phyloP scores from a whole-genome alignment of 2,113 vertebrate genomes.

The Ranitomeya imitator region DNA sequence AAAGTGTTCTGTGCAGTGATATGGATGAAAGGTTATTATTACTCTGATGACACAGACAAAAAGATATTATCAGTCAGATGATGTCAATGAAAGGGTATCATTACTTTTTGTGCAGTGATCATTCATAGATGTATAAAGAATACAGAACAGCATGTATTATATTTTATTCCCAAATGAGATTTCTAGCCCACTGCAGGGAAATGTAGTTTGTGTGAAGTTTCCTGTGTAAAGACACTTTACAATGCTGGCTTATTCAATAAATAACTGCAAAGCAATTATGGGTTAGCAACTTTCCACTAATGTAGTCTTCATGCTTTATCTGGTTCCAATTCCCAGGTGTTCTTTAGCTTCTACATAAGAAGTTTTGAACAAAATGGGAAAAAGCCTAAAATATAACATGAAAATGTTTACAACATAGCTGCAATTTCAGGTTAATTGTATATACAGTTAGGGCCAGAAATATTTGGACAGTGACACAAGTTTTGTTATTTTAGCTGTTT shows the following conservation, averaged over 20 bases:
- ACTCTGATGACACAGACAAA: slow-evolving; percentile 66
- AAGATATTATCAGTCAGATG: slow-evolving; percentile 69
- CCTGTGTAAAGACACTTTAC: slow-evolving; percentile 52
- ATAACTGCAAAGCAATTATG: slow-evolving; percentile 57
- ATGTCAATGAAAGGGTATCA: slow-evolving; percentile 73
- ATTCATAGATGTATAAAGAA: slow-evolving; percentile 69
- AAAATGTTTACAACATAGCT: background rate
- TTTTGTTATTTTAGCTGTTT: too few relatives aligned
- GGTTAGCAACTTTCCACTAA: slow-evolving; percentile 45
- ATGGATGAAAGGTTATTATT: slow-evolving; percentile 72
- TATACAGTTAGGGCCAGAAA: too few relatives aligned
- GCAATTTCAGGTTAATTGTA: background rate
- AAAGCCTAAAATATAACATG: background rate
- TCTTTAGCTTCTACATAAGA: background rate
- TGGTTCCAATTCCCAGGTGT: background rate
- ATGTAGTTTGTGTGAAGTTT: slow-evolving; percentile 59
- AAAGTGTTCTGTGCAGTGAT: slow-evolving; percentile 62
- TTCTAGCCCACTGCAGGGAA: slow-evolving; percentile 61
- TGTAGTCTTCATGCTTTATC: slow-evolving; percentile 9
- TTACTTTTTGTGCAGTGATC: slow-evolving; percentile 69
- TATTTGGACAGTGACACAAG: too few relatives aligned
- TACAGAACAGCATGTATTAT: slow-evolving; percentile 65
- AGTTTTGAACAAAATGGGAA: background rate
- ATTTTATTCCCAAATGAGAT: slow-evolving; percentile 61
- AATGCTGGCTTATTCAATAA: slow-evolving; percentile 61